Conservation (phyloP, 2,797 vertebrate species). For the Tapera naevia region DNA sequence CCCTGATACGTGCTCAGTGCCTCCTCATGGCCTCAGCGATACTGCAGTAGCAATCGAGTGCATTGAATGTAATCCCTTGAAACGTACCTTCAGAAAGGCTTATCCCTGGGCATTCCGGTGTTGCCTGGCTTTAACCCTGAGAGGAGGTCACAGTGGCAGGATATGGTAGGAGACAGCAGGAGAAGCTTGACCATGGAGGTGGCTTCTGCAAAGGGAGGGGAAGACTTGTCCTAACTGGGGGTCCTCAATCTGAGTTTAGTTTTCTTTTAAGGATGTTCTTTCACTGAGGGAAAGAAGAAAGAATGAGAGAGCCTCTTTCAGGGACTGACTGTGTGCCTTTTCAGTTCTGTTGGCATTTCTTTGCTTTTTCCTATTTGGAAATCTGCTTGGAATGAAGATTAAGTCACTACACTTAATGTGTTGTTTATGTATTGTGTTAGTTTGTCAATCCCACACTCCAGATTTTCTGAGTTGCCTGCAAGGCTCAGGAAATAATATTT, state of each 20-base stretch:
- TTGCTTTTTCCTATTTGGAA: not conserved
- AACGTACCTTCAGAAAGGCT: not conserved
- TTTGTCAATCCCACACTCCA: not conserved
- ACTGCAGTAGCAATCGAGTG: too few relatives aligned
- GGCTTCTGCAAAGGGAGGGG: not conserved
- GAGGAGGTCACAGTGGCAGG: not conserved
- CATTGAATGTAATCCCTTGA: not conserved
- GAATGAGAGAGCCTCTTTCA: not conserved
- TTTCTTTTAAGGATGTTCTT: not conserved
- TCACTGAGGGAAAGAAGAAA: not conserved
- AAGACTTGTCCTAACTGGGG: not conserved
- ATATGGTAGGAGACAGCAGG: not conserved
- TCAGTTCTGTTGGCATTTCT: not conserved
- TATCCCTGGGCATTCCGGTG: too few relatives aligned
- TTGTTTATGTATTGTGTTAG: not conserved
- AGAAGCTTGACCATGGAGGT: not conserved
- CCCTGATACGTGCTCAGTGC: not conserved
- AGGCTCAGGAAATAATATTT: not conserved
- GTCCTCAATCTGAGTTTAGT: not conserved
- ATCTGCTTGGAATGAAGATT: not conserved
- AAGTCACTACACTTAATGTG: not conserved
- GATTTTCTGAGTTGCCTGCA: not conserved
- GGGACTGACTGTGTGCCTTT: not conserved
- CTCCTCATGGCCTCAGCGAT: not conserved
- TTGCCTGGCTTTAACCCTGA: not conserved